Percentiles rank a stretch among this genome's conserved stretches.
These are phyloP conservation scores for Squalus acanthias DNA, from an alignment of 2,797 vertebrate species.

Conservation along the genomic window DNA sequence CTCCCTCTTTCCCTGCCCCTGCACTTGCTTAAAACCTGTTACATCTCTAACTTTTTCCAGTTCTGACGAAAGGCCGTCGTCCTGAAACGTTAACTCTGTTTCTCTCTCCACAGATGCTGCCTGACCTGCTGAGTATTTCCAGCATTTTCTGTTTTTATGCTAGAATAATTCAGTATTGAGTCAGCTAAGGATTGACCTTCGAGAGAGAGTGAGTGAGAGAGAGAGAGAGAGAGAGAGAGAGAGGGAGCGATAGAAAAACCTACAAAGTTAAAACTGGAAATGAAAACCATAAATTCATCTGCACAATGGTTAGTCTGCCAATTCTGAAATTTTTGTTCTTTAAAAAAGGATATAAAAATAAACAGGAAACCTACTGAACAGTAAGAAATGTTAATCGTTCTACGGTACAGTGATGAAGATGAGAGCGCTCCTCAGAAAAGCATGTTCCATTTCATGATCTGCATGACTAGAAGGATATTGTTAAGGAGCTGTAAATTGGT, in stretches of 20 bases:
- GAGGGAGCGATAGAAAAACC: background rate
- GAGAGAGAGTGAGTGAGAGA: background rate
- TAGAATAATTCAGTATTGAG: background rate
- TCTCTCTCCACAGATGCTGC: background rate
- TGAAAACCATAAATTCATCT: background rate
- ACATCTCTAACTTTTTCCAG: background rate
- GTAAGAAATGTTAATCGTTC: conserved; percentile 13
- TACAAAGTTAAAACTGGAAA: background rate
- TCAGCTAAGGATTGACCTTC: background rate
- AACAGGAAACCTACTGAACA: conserved; percentile 6
- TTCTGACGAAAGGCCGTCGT: background rate
- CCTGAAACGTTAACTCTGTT: background rate
- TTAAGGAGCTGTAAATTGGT: background rate
- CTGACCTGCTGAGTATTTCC: background rate
- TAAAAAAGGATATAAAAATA: background rate
- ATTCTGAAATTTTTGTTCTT: background rate
- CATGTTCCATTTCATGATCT: background rate
- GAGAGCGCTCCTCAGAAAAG: background rate
- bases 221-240: background rate
- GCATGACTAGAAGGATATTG: background rate
- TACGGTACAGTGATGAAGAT: background rate
- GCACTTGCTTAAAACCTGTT: too few species aligned
- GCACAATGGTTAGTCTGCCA: background rate
- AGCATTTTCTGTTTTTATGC: background rate
- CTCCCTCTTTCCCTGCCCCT: too few species aligned